Conservation (phyloP, 2,113 vertebrate genomes). For the Shinisaurus crocodilurus region DNA sequence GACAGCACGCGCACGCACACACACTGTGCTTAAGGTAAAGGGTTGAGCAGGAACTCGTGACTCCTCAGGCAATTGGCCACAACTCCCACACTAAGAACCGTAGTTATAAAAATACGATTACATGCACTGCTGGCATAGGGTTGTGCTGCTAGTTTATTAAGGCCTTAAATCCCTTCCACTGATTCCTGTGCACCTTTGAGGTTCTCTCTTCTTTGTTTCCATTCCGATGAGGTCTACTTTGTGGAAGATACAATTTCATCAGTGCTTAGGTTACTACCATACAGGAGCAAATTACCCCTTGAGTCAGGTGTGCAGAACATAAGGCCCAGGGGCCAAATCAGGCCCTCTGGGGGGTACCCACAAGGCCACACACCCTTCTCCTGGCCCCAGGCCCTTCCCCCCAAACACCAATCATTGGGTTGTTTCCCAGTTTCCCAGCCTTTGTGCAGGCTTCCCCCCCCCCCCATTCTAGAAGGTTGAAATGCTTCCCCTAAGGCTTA, state of each 20-base stretch:
- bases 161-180: neutral
- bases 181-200: neutral
- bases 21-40: too few relatives aligned
- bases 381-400: too few relatives aligned
- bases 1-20: neutral
- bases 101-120: neutral
- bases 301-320: slow-evolving; percentile 3
- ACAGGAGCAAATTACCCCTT: slow-evolving; percentile 53
- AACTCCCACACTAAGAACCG: neutral
- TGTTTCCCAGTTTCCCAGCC: too few relatives aligned
- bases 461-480: too few relatives aligned
- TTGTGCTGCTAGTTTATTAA: neutral
- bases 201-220: neutral
- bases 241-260: slow-evolving; percentile 59
- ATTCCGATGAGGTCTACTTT: neutral
- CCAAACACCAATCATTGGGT: too few relatives aligned
- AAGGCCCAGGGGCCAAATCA: too few relatives aligned
- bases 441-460: too few relatives aligned
- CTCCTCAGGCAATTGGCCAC: too few relatives aligned
- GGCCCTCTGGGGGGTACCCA: too few relatives aligned
- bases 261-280: slow-evolving; percentile 50
- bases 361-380: too few relatives aligned
- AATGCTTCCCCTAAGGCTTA: too few relatives aligned
- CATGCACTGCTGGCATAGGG: neutral
- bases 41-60: too few relatives aligned